phyloP scores from a whole-genome alignment of 1,140 invertebrate species.

The Apis florea region DNA sequence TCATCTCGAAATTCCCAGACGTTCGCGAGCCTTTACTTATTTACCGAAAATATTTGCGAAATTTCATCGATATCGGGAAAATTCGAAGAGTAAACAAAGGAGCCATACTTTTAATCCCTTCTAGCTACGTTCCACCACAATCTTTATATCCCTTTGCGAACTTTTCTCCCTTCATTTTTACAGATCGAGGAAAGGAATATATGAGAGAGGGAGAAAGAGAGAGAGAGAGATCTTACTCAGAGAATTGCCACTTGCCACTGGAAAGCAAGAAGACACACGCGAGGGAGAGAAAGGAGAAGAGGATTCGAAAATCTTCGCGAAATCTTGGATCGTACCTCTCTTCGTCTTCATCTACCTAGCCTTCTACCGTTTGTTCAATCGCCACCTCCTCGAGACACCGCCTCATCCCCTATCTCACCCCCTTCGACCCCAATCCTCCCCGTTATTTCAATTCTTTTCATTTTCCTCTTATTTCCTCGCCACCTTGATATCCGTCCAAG shows the following conservation, averaged over 20 bases:
- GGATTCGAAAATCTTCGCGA: slow-evolving; percentile 36
- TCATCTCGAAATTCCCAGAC: background rate
- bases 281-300: background rate
- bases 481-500: slow-evolving; percentile 53
- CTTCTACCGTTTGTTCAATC: slow-evolving; percentile 36
- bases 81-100: background rate
- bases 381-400: slow-evolving; percentile 33
- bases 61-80: background rate
- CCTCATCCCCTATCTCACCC: background rate
- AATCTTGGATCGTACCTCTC: slow-evolving; percentile 55
- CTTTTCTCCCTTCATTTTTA: no score
- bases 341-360: slow-evolving; percentile 15
- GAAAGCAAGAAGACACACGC: slow-evolving; percentile 29
- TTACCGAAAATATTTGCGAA: background rate
- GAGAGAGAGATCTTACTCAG: background rate
- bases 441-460: slow-evolving; percentile 61
- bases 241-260: slow-evolving; percentile 39
- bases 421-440: slow-evolving; percentile 11
- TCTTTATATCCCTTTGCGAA: no score
- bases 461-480: slow-evolving; percentile 55
- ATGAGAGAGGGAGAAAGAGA: background rate
- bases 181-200: no score
- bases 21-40: background rate
- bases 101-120: slow-evolving; percentile 14
- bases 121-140: no score